These are phyloP conservation scores for Acipenser oxyrinchus DNA, from an alignment of 2,797 vertebrate species.

Conservation along the genomic window DNA sequence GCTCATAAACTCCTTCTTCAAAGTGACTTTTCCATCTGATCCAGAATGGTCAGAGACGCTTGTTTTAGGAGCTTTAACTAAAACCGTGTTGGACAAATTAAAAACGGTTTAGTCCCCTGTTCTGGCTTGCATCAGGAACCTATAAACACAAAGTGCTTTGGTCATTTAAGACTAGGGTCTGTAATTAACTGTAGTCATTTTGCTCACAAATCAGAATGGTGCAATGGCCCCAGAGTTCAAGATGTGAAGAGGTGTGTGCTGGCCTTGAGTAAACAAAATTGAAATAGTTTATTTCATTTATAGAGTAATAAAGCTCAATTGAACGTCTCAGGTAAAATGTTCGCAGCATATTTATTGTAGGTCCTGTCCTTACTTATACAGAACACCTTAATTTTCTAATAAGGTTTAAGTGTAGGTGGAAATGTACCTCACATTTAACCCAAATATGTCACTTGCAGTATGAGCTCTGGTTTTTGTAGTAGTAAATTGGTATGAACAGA, in stretches of 20 bases:
- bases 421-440: not conserved
- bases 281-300: slow-evolving; percentile 10
- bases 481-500: slow-evolving; percentile 50
- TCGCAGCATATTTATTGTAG: slow-evolving; percentile 3
- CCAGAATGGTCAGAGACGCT: slow-evolving; percentile 42
- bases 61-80: slow-evolving; percentile 57
- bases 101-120: slow-evolving; percentile 62
- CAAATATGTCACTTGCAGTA: slow-evolving; percentile 7
- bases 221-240: slow-evolving; percentile 32
- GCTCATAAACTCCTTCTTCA: slow-evolving; percentile 60
- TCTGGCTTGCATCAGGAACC: slow-evolving; percentile 63
- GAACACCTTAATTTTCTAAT: not conserved
- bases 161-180: slow-evolving; percentile 47
- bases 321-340: slow-evolving; percentile 13
- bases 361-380: not conserved
- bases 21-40: slow-evolving; percentile 49
- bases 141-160: slow-evolving; percentile 63
- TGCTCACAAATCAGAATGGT: slow-evolving; percentile 57
- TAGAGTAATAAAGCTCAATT: slow-evolving; percentile 13
- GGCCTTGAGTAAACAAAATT: slow-evolving; percentile 12
- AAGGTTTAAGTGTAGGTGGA: not conserved
- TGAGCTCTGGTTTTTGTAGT: slow-evolving; percentile 54
- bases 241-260: slow-evolving; percentile 27
- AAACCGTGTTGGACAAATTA: slow-evolving; percentile 76
- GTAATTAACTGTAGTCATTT: slow-evolving; percentile 62